These are phyloP conservation scores for Eulemur rufifrons DNA, from an alignment of 2,113 vertebrate genomes.

Conservation along the genomic window DNA sequence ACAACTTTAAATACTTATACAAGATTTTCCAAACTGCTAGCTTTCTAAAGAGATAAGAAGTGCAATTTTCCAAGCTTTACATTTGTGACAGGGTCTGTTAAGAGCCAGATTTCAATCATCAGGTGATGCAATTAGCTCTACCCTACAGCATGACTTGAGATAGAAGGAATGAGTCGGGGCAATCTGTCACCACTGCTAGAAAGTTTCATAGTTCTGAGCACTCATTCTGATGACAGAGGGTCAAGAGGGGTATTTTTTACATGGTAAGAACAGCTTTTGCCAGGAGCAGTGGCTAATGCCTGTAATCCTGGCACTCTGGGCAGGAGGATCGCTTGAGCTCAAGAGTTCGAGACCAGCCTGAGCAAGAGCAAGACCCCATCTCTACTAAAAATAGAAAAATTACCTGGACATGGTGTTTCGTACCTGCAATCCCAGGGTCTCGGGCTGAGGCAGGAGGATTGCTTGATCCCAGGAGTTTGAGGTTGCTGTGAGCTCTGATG, in stretches of 20 bases:
- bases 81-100: background rate
- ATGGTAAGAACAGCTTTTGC: background rate
- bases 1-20: background rate
- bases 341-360: too few relatives aligned
- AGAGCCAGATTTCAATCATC: background rate
- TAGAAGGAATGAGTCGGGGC: background rate
- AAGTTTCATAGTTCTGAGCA: background rate
- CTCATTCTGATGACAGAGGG: background rate
- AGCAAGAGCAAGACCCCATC: too few relatives aligned
- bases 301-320: too few relatives aligned
- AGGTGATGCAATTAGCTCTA: background rate
- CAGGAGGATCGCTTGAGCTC: too few relatives aligned
- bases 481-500: too few relatives aligned
- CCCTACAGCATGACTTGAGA: background rate
- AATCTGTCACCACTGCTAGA: background rate
- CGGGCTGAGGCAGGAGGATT: too few relatives aligned
- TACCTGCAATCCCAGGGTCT: too few relatives aligned
- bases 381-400: too few relatives aligned
- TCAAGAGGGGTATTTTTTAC: background rate
- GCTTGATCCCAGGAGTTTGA: too few relatives aligned
- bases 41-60: background rate
- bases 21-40: background rate
- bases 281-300: fast-evolving
- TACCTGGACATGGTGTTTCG: fast-evolving
- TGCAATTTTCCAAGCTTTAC: background rate